Evolutionary conservation across 1,140 invertebrate genomes (phyloP), one percentile per base, ranked within the genome.

Genomic region (Hycleus cichorii): DNA sequence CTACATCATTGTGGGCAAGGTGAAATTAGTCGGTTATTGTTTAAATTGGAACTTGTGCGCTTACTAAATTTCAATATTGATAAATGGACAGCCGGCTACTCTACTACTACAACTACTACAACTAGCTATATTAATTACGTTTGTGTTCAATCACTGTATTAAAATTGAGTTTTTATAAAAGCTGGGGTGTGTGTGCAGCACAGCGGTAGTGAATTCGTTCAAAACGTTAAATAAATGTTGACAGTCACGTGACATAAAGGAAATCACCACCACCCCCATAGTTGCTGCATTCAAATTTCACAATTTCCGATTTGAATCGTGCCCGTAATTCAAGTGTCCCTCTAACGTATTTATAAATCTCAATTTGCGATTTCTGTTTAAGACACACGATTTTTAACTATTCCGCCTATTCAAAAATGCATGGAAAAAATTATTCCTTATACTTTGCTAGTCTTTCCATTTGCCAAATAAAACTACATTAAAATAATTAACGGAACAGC

Each of bases 231-330:
- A 52, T 43, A 26, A 53, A 59, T 44, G 54, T 58, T 53, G 59
- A 43, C 54, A 54, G 66, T 67, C 66, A 67, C 64, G 66, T 65
- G 66, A 50, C 59, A 32, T 12, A 55, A 53, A 51, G 63, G 61
- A 67, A 67, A 67, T 67, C 66, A 61, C 53, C 58, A 46, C 51
- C 51, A 32, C 32, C 32, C 32, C 49, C 59, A 56, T 59, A 61
- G 51, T 58, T 54, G 62, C 60, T 66, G 63, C 62, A 68, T 66
- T 70, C 66, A 65, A 68, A 70, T 70, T 67, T 70, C 58, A 64
- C 68, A 70, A 70, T 70, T 70, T 70, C 68, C 68, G 63, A 63
- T 67, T 47, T 58, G 66, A 68, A 61, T 66, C 68, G 68, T 69
- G 68, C 63, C 58, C 61, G 62, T 63, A 66, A 68, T 68, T 66